Percentiles rank a stretch among this genome's conserved stretches.
Conservation (phyloP, 2,797 vertebrate genomes). For the Cossypha heuglini region DNA sequence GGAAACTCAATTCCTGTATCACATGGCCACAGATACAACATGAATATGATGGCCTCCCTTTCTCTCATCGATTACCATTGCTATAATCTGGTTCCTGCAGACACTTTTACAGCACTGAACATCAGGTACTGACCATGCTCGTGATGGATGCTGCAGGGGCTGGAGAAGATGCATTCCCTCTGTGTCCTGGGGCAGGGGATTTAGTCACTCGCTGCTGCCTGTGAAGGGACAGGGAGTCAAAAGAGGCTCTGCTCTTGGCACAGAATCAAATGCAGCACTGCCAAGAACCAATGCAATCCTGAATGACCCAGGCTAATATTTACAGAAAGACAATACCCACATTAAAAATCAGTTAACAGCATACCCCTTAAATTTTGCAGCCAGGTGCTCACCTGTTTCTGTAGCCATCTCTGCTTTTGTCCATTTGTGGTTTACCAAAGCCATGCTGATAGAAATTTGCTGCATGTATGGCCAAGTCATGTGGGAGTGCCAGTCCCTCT, state of each 20-base stretch:
- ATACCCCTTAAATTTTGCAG: background rate
- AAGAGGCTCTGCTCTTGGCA: background rate
- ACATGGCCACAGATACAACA: rapidly evolving
- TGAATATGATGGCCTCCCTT: rapidly evolving
- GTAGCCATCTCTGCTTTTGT: conserved; percentile 84
- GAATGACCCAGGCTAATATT: background rate
- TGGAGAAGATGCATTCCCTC: conserved; percentile 87
- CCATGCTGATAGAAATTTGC: conserved; percentile 86
- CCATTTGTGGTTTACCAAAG: conserved; percentile 84
- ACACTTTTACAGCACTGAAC: rapidly evolving
- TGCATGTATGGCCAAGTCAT: conserved; percentile 87
- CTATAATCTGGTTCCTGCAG: background rate
- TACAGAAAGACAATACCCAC: background rate
- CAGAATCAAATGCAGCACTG: background rate
- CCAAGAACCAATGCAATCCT: background rate
- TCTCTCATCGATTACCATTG: rapidly evolving
- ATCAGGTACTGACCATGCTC: conserved; percentile 86
- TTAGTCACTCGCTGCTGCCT: conserved; percentile 86
- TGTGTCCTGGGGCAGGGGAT: conserved; percentile 87
- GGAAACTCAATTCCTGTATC: background rate
- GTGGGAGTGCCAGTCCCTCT: conserved; percentile 87
- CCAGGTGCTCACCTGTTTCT: conserved; percentile 81
- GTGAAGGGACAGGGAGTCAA: background rate
- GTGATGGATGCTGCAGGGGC: conserved; percentile 84
- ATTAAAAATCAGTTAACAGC: background rate